These are phyloP conservation scores for Podargus strigoides DNA, from an alignment of 2,797 vertebrate genomes.

Conservation along the genomic window DNA sequence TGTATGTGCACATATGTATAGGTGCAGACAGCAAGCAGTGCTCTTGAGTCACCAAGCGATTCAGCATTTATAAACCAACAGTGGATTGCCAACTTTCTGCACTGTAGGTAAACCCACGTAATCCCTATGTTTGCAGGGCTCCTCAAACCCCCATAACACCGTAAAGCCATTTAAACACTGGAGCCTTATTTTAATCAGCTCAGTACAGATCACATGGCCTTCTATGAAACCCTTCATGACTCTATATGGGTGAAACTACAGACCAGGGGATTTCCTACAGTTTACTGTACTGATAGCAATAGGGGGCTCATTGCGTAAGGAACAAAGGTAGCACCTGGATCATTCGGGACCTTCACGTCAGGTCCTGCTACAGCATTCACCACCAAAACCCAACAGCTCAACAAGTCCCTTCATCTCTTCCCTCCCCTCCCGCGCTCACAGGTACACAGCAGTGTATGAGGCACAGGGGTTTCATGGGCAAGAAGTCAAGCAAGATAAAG, in stretches of 20 bases:
- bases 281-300: not conserved
- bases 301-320: not conserved
- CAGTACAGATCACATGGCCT: not conserved
- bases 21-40: accelerated
- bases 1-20: accelerated
- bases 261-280: not conserved
- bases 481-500: not conserved
- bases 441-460: not conserved
- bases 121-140: not conserved
- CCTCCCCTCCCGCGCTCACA: not conserved
- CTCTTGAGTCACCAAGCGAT: accelerated
- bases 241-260: accelerated
- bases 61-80: not conserved
- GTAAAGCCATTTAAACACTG: not conserved
- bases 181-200: not conserved
- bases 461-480: not conserved
- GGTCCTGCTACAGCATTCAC: not conserved
- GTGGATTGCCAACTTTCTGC: accelerated
- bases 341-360: not conserved
- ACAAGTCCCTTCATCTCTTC: not conserved
- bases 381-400: not conserved
- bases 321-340: not conserved
- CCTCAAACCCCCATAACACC: not conserved
- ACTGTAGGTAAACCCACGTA: not conserved
- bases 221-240: accelerated